phyloP scores from a whole-genome alignment of 2,888 invertebrate species.

The Drosophila pullipes region DNA sequence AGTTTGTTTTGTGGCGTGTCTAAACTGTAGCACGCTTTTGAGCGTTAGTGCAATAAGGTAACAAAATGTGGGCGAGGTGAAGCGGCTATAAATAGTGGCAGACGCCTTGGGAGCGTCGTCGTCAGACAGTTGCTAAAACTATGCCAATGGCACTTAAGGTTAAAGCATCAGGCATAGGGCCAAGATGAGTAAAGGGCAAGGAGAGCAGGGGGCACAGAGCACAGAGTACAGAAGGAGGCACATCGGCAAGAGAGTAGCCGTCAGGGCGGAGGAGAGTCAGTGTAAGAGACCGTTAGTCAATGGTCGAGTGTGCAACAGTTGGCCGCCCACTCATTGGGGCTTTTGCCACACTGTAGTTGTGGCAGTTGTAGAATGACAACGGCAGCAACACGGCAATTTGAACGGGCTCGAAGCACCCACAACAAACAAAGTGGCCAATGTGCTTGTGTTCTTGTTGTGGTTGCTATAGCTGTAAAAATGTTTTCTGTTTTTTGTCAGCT shows the following conservation, averaged over 20 bases:
- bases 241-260: constrained; percentile 18
- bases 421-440: constrained; percentile 40
- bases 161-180: constrained; percentile 31
- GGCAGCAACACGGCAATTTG: constrained; percentile 57
- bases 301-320: constrained; percentile 51
- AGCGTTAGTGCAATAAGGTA: constrained; percentile 40
- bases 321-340: constrained; percentile 32
- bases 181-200: constrained; percentile 5
- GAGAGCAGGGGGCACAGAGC: background rate
- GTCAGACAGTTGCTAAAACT: constrained; percentile 68
- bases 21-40: constrained; percentile 30
- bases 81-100: constrained; percentile 66
- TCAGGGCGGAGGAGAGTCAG: constrained; percentile 32
- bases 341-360: constrained; percentile 1
- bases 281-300: constrained; percentile 46
- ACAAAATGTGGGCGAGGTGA: constrained; percentile 35
- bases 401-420: constrained; percentile 26
- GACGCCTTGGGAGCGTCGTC: constrained; percentile 66
- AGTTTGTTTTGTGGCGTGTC: background rate
- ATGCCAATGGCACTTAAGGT: constrained; percentile 72
- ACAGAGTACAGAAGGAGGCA: constrained; percentile 2
- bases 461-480: constrained; percentile 23
- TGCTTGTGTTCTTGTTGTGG: constrained; percentile 14
- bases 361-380: constrained; percentile 41
- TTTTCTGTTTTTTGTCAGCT: constrained; percentile 2